Percentiles rank a stretch among this genome's conserved stretches.
Evolutionary conservation across 2,888 invertebrate species (phyloP).

Genomic region (Beris morrisii): DNA sequence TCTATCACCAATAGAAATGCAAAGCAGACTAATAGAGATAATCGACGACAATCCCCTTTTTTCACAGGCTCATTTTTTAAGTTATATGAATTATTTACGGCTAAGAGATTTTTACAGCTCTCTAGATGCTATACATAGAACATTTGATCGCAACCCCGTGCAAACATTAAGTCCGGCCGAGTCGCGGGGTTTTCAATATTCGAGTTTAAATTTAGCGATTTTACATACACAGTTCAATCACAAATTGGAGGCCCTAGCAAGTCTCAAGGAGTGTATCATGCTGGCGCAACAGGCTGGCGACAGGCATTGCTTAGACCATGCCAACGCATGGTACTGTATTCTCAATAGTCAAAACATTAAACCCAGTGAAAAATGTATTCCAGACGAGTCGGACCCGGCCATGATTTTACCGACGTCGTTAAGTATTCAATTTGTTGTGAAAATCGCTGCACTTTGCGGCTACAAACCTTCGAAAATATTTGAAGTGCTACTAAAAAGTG

Average conservation of each 20-base stretch:
- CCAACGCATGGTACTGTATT: constrained; percentile 78
- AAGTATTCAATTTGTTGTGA: constrained; percentile 75
- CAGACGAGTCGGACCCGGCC: constrained; percentile 68
- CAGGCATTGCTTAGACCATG: constrained; percentile 80
- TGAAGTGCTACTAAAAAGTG: constrained; percentile 79
- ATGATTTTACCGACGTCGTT: constrained; percentile 72
- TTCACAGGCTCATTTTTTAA: constrained; percentile 71
- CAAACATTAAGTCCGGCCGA: constrained; percentile 59
- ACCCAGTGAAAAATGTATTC: constrained; percentile 68
- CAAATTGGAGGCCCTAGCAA: constrained; percentile 75
- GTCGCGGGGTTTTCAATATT: constrained; percentile 72
- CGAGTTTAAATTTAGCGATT: constrained; percentile 87
- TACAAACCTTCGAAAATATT: constrained; percentile 56
- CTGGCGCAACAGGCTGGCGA: constrained; percentile 88
- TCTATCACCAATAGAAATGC: constrained; percentile 73
- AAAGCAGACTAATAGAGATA: constrained; percentile 59
- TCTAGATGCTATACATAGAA: constrained; percentile 74
- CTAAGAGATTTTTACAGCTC: constrained; percentile 76
- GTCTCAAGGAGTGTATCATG: constrained; percentile 84
- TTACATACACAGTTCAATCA: constrained; percentile 77
- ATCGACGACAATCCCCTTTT: constrained; percentile 53
- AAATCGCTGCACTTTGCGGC: constrained; percentile 65
- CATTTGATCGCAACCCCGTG: constrained; percentile 70
- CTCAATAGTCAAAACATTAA: constrained; percentile 61
- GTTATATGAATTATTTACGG: constrained; percentile 85